Evolutionary conservation across 30 jellyfish, hydroid and myxozoan genomes (phyloP).

Genomic region (Sanderia malayensis): DNA sequence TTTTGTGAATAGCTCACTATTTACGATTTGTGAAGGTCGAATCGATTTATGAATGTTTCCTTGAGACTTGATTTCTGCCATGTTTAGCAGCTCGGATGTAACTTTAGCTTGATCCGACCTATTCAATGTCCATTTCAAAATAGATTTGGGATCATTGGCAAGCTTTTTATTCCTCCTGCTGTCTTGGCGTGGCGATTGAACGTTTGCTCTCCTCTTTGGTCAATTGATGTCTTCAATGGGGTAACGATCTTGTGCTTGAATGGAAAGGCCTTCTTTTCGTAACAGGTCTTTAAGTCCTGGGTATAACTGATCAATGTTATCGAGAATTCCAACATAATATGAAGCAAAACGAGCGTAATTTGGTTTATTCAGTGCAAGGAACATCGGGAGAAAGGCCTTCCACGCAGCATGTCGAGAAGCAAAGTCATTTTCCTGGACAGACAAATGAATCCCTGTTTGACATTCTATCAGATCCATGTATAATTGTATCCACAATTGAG

Average conservation of each 20-base stretch:
- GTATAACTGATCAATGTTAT: neutral
- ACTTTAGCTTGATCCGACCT: neutral
- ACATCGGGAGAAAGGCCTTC: neutral
- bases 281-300: constrained; percentile 11
- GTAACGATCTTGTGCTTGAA: neutral
- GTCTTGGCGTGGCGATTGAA: constrained; percentile 17
- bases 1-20: neutral
- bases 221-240: constrained; percentile 1
- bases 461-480: neutral
- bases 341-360: constrained; percentile 18
- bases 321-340: neutral
- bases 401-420: neutral
- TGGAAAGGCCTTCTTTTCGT: constrained; percentile 2
- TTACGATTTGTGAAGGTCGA: neutral
- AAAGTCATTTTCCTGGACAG: neutral
- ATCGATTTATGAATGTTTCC: neutral
- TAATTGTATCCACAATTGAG: constrained; percentile 1
- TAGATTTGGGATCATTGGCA: neutral
- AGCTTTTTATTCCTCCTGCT: neutral
- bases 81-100: neutral
- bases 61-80: neutral
- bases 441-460: neutral
- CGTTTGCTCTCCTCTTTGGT: constrained; percentile 24
- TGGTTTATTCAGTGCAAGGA: constrained; percentile 9
- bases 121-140: neutral